A percentile compares a stretch with the other conserved stretches of the same genome.
These are phyloP conservation scores for Drosophila paucipuncta DNA, from an alignment of 2,888 invertebrate species.

Conservation along the genomic window DNA sequence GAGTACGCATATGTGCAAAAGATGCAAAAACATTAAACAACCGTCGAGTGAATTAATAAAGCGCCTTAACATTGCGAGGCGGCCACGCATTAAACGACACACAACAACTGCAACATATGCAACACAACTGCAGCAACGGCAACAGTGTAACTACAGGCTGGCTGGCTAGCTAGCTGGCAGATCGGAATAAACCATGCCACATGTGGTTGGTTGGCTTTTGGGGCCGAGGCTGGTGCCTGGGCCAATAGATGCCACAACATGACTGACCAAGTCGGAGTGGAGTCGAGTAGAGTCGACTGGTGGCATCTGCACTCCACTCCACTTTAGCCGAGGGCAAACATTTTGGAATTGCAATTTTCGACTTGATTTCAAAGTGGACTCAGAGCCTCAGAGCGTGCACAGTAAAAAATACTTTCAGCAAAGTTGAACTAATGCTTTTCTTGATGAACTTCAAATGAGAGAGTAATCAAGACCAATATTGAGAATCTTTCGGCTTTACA, in stretches of 20 bases:
- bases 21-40: conserved; percentile 69
- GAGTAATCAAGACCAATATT: too few species aligned
- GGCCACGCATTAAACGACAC: conserved; percentile 79
- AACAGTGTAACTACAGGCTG: conserved; percentile 54
- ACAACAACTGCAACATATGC: conserved; percentile 43
- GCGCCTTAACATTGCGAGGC: conserved; percentile 65
- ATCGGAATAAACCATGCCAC: conserved; percentile 46
- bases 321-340: conserved; percentile 76
- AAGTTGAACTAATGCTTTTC: neutral
- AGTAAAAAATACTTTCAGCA: neutral
- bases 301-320: conserved; percentile 58
- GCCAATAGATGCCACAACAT: conserved; percentile 74
- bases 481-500: too few species aligned
- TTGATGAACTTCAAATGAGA: neutral
- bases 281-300: conserved; percentile 6
- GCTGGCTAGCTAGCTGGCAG: conserved; percentile 23
- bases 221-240: neutral
- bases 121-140: conserved; percentile 29
- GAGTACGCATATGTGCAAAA: conserved; percentile 35
- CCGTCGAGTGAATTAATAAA: conserved; percentile 79
- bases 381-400: conserved; percentile 29
- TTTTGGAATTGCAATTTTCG: conserved; percentile 82
- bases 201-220: conserved; percentile 49
- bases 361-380: conserved; percentile 76
- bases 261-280: conserved; percentile 56